Conservation (phyloP, 2,888 invertebrate genomes). For the Lymantria monacha region DNA sequence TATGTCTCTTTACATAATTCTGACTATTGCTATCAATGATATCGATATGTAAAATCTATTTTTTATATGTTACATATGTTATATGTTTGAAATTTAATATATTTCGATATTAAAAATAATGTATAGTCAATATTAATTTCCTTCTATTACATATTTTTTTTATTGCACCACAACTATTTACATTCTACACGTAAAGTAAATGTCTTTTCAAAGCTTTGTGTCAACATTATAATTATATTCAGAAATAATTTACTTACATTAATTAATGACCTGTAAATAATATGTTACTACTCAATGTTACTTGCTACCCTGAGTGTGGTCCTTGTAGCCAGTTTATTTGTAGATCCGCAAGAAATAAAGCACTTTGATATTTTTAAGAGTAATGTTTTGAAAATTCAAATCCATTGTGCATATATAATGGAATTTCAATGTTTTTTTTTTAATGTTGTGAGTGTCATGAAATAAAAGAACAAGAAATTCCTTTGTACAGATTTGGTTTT, state of each 20-base stretch:
- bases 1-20: not conserved
- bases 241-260: constrained; percentile 11
- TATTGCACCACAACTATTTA: constrained; percentile 13
- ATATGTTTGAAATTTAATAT: constrained; percentile 7
- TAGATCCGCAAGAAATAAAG: constrained; percentile 20
- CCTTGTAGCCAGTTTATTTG: constrained; percentile 27
- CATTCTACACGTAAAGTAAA: not conserved
- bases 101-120: constrained; percentile 16
- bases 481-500: constrained; percentile 39
- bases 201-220: constrained; percentile 6
- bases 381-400: not conserved
- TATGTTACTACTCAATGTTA: constrained; percentile 30
- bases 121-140: constrained; percentile 46
- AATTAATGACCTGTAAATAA: constrained; percentile 31
- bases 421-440: constrained; percentile 15
- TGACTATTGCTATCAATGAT: not conserved
- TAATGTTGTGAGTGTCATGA: not conserved
- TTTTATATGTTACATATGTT: constrained; percentile 5
- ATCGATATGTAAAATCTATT: constrained; percentile 2
- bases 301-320: constrained; percentile 28
- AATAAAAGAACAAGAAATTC: constrained; percentile 20
- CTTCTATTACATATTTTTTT: constrained; percentile 24
- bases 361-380: constrained; percentile 28
- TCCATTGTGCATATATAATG: constrained; percentile 34
- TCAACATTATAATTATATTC: not conserved